Evolutionary conservation across 1,140 invertebrate genomes (phyloP).

Genomic region (Spodoptera frugiperda): DNA sequence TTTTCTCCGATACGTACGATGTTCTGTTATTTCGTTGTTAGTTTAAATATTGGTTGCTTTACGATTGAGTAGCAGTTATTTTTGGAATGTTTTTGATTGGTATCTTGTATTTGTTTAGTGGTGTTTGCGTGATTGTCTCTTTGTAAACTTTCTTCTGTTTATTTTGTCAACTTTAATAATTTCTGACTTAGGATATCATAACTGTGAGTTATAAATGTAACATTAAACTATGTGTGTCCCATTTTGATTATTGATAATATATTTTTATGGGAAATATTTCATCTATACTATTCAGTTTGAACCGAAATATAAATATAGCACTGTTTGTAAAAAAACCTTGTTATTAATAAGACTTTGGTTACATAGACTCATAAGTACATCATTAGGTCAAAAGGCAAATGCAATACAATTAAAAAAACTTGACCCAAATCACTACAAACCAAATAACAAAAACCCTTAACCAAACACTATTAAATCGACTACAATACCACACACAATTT

Average conservation of each 20-base stretch:
- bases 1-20: neutral
- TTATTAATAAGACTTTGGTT: no score
- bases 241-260: no score
- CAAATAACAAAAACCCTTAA: neutral
- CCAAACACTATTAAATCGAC: neutral
- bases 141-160: neutral
- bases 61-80: no score
- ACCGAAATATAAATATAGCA: no score
- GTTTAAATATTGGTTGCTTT: neutral
- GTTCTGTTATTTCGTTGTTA: neutral
- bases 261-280: no score
- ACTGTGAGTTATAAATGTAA: no score
- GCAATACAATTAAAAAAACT: neutral
- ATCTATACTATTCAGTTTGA: no score
- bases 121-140: neutral
- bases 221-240: neutral
- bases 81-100: neutral
- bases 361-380: neutral
- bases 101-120: neutral
- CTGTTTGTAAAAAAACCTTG: no score
- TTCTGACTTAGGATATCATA: no score
- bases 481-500: conserved; percentile 2
- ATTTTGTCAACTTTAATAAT: no score
- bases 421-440: neutral
- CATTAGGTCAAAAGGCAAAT: no score